Evolutionary conservation across 1,140 invertebrate genomes (phyloP), one percentile per base, ranked within the genome.

Genomic region (Drosophila navojoa): DNA sequence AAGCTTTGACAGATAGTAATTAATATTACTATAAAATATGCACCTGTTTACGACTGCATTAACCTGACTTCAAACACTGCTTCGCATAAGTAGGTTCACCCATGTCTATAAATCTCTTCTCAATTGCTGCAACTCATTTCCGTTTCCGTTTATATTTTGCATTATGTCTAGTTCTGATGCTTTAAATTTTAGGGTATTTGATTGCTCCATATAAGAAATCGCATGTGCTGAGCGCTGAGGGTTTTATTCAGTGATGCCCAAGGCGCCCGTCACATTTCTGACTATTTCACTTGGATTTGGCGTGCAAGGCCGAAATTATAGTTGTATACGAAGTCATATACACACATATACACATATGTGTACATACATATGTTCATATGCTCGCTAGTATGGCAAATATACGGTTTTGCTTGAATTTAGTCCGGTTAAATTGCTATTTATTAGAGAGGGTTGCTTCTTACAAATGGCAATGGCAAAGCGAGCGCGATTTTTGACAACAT

Each of bases 341-440:
- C 10, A 9, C 35, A 38, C 9, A 4, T 16, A 16, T 16, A 7
- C 15, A 42, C 11, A 42, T n/a, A 40, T 40, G 9, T 1, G n/a
- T n/a, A n/a, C n/a, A n/a, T n/a, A 11, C 9, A 1, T 10, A 40
- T 47, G n/a, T 45, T 57, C 40, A 5, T 38, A 25, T 47, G 13
- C 32, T 6, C 0, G 32, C 32, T 32, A 3, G 5, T 29, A 35
- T 16, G 44, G 57, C 25, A 69, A 86, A 82, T 69, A 79, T 79
- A 87, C 70, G 76, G 82, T 73, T 87, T 79, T 87, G 82, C 71
- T 79, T 62, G 71, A 76, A 68, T 86, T 81, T 81, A 76, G 78
- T 58, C 52, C 9, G 59, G 62, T 71, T 86, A 87, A 87, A 82
- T 89, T 82, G 71, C 68, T 76, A 67, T 86, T 86, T 86, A 69